Conservation (phyloP, 2,797 vertebrate genomes). For the Chiroxiphia lanceolata region DNA sequence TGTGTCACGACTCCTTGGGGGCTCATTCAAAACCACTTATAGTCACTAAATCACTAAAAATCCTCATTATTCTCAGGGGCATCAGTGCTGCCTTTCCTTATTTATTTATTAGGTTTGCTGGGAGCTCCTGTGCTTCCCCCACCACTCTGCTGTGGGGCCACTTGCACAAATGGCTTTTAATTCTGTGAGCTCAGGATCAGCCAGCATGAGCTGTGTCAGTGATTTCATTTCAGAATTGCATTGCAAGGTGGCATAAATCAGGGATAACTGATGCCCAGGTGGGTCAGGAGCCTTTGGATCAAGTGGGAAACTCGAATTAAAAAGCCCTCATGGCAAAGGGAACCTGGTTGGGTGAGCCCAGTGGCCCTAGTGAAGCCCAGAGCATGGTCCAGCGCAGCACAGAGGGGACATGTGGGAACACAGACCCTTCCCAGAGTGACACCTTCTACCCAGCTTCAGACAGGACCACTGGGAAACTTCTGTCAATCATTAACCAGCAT, state of each 20-base stretch:
- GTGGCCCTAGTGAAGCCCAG: not conserved
- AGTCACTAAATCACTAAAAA: too few species aligned
- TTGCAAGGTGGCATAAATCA: not conserved
- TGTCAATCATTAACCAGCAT: not conserved
- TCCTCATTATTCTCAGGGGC: too few species aligned
- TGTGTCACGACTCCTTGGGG: not conserved
- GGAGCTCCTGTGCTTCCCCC: too few species aligned
- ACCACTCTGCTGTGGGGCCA: too few species aligned
- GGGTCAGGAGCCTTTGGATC: not conserved
- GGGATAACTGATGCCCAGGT: not conserved
- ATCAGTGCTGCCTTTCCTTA: too few species aligned
- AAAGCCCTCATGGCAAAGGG: not conserved
- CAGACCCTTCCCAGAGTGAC: not conserved
- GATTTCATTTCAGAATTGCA: not conserved
- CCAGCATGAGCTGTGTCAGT: too few species aligned
- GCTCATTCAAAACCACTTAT: not conserved
- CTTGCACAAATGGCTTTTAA: too few species aligned
- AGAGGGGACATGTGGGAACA: accelerated
- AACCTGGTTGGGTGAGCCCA: accelerated
- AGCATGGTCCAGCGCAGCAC: not conserved
- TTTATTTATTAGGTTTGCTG: too few species aligned
- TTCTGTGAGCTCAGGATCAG: too few species aligned
- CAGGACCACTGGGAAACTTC: accelerated
- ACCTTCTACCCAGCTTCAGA: accelerated
- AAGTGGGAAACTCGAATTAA: not conserved